Percentiles rank a stretch among this genome's conserved stretches.
These are phyloP conservation scores for Semnornis frantzii DNA, from an alignment of 2,113 vertebrate genomes.

Conservation along the genomic window DNA sequence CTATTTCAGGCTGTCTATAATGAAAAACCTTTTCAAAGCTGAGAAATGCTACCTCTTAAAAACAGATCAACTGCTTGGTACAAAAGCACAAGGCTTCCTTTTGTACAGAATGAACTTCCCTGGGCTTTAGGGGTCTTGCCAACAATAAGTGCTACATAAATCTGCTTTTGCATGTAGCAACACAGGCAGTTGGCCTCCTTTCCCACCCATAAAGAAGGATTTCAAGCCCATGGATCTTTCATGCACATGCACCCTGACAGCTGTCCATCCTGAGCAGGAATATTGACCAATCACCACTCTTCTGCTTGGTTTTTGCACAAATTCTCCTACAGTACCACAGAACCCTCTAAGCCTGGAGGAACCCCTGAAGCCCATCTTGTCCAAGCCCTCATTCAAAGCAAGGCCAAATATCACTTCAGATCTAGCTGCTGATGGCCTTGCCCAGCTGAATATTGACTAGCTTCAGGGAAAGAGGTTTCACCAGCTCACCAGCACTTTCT, in stretches of 20 bases:
- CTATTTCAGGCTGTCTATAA: neutral
- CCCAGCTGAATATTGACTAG: neutral
- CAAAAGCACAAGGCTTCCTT: neutral
- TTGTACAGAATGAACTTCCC: neutral
- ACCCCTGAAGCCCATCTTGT: neutral
- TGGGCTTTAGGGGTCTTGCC: accelerated
- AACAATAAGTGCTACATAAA: neutral
- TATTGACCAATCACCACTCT: neutral
- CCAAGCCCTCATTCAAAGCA: neutral
- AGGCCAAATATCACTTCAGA: neutral
- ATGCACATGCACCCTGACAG: neutral
- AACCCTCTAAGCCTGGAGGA: neutral
- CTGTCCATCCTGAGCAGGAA: neutral
- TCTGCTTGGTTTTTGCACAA: neutral
- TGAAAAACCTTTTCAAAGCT: neutral
- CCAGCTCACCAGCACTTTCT: neutral
- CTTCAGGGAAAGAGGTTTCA: neutral
- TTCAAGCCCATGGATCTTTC: neutral
- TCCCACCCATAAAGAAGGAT: neutral
- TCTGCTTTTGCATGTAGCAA: neutral
- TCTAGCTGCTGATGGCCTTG: neutral
- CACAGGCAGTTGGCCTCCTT: neutral
- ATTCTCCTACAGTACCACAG: neutral
- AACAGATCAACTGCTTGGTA: neutral
- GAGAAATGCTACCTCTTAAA: constrained; percentile 2